phyloP scores from a whole-genome alignment of 2,113 vertebrate species.

The Trogon melanurus region DNA sequence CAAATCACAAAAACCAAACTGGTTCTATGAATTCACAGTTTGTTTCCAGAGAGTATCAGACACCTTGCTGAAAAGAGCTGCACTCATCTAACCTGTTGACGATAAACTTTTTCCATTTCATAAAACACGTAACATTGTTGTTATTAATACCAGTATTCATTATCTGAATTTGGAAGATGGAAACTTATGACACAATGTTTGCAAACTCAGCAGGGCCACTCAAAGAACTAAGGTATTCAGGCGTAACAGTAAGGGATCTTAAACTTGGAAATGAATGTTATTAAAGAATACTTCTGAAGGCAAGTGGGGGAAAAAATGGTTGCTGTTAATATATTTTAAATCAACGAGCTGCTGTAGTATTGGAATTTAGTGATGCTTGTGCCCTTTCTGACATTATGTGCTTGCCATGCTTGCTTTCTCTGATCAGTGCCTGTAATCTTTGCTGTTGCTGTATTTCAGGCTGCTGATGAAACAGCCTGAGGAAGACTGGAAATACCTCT shows the following conservation, averaged over 20 bases:
- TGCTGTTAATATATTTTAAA: not conserved
- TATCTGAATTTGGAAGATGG: not conserved
- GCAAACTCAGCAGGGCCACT: not conserved
- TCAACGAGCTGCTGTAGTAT: not conserved
- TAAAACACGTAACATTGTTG: not conserved
- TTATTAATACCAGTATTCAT: not conserved
- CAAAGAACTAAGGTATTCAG: not conserved
- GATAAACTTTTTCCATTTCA: not conserved
- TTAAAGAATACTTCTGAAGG: not conserved
- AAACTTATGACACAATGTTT: not conserved
- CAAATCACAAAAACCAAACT: not conserved
- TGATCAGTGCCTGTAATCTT: not conserved
- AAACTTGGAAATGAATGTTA: not conserved
- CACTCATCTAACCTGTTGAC: not conserved
- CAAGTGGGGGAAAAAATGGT: not conserved
- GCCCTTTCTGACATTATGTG: not conserved
- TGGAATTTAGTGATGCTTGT: not conserved
- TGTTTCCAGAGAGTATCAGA: not conserved
- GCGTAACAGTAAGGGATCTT: not conserved
- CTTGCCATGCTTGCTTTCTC: not conserved
- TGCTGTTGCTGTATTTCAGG: not conserved
- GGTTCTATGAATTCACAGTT: not conserved
- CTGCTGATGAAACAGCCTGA: not conserved
- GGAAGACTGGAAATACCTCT: not conserved
- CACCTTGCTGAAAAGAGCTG: not conserved